Evolutionary conservation across 2,113 vertebrate species (phyloP).

Genomic region (Eulemur rufifrons): DNA sequence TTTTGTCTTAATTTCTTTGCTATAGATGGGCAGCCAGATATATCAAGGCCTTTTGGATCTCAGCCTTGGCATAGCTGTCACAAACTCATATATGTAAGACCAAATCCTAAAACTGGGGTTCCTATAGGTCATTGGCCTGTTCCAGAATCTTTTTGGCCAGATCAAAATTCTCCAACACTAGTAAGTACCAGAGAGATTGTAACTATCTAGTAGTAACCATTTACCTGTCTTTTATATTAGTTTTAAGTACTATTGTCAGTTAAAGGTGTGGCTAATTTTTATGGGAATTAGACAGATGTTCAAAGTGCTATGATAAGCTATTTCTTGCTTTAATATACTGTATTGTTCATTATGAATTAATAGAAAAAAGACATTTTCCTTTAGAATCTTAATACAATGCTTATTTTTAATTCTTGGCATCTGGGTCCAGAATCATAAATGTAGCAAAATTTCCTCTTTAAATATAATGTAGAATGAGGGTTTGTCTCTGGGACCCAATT

Average conservation of each 20-base stretch:
- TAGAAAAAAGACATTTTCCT: slow-evolving; percentile 18
- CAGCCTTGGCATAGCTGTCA: slow-evolving; percentile 98
- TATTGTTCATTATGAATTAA: slow-evolving; percentile 1
- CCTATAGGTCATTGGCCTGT: slow-evolving; percentile 98
- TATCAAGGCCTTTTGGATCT: slow-evolving; percentile 86
- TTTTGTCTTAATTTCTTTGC: slow-evolving; percentile 47
- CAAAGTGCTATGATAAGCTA: not conserved
- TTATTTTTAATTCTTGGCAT: slow-evolving; percentile 29
- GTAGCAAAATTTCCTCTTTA: slow-evolving; percentile 37
- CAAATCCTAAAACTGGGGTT: slow-evolving; percentile 98
- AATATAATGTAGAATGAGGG: not conserved
- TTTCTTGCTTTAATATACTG: not conserved
- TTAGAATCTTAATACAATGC: slow-evolving; percentile 38
- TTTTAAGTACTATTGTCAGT: slow-evolving; percentile 13
- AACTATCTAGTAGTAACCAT: not conserved
- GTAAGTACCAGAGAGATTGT: slow-evolving; percentile 84
- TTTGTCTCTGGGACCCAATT: slow-evolving; percentile 31
- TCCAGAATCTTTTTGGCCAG: slow-evolving; percentile 98
- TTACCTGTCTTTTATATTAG: not conserved
- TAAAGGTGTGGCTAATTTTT: slow-evolving; percentile 10
- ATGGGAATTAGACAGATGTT: not conserved
- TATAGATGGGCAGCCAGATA: slow-evolving; percentile 90
- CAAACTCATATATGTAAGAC: slow-evolving; percentile 97
- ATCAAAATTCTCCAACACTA: slow-evolving; percentile 97
- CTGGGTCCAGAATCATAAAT: slow-evolving; percentile 29